Evolutionary conservation across 2,888 invertebrate species (phyloP).

Genomic region (Thumatha senex): DNA sequence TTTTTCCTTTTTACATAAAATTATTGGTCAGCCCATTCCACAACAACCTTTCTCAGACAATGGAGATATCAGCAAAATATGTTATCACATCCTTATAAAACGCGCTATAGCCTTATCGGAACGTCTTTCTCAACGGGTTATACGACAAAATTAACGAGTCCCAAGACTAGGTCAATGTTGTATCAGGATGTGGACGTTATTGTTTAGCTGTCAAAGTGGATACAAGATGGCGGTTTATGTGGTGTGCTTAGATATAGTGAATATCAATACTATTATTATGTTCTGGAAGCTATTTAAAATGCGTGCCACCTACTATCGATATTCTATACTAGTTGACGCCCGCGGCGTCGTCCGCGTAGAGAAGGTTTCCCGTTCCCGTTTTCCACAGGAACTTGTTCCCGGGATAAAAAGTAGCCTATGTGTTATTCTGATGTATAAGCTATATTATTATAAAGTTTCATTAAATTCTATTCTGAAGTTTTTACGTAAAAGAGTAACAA

Average conservation of each 20-base stretch:
- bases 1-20: too few relatives aligned
- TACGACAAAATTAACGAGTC: conserved; percentile 19
- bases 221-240: neutral
- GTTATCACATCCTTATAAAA: conserved; percentile 15
- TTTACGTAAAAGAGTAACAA: too few relatives aligned
- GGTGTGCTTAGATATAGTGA: neutral
- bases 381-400: too few relatives aligned
- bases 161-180: conserved; percentile 10
- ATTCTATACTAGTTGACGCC: too few relatives aligned
- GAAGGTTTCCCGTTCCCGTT: too few relatives aligned
- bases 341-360: too few relatives aligned
- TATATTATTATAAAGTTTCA: too few relatives aligned
- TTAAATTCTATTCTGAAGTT: too few relatives aligned
- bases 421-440: too few relatives aligned
- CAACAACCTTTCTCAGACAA: conserved; percentile 2
- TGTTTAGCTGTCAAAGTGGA: conserved; percentile 6
- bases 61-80: conserved; percentile 7
- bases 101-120: conserved; percentile 14
- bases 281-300: neutral
- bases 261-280: conserved; percentile 1
- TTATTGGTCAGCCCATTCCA: too few relatives aligned
- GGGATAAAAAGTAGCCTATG: too few relatives aligned
- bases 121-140: conserved; percentile 16
- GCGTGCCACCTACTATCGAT: too few relatives aligned
- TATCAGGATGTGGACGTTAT: neutral